Evolutionary conservation across 2,888 invertebrate genomes (phyloP).

Genomic region (Heliconius cydno): DNA sequence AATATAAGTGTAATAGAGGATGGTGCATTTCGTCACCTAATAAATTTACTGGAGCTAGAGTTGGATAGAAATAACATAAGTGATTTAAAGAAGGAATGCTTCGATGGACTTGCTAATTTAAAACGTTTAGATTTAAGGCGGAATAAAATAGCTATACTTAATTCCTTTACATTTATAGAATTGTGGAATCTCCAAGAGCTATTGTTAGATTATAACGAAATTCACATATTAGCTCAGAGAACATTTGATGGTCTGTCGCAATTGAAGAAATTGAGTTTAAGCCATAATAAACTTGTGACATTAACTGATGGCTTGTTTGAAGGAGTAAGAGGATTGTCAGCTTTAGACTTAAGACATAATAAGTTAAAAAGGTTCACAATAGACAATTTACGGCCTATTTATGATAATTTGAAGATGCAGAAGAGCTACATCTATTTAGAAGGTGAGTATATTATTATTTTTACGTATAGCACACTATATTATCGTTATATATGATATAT

Average conservation of each 20-base stretch:
- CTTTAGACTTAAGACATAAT: slow-evolving; percentile 90
- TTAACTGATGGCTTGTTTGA: slow-evolving; percentile 88
- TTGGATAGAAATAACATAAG: slow-evolving; percentile 90
- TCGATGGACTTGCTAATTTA: slow-evolving; percentile 89
- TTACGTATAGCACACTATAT: no score
- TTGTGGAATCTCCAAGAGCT: slow-evolving; percentile 88
- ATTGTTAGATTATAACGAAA: slow-evolving; percentile 87
- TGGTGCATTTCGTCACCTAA: slow-evolving; percentile 90
- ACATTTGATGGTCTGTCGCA: slow-evolving; percentile 90
- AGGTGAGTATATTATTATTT: slow-evolving; percentile 81
- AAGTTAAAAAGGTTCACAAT: slow-evolving; percentile 89
- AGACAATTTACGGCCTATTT: slow-evolving; percentile 89
- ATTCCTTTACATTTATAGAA: slow-evolving; percentile 91
- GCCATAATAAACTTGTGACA: slow-evolving; percentile 88
- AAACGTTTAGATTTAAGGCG: slow-evolving; percentile 88
- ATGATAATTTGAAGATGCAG: slow-evolving; percentile 88
- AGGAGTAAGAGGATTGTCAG: slow-evolving; percentile 87
- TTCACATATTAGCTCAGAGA: slow-evolving; percentile 88
- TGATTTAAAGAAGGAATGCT: slow-evolving; percentile 89
- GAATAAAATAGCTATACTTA: slow-evolving; percentile 89
- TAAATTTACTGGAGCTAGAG: slow-evolving; percentile 90
- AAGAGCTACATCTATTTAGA: slow-evolving; percentile 89
- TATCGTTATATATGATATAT: no score
- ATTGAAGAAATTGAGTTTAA: slow-evolving; percentile 88
- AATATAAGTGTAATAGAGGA: slow-evolving; percentile 93